Evolutionary conservation across 1,140 invertebrate species (phyloP).

Genomic region (Hesperophylax magnus): DNA sequence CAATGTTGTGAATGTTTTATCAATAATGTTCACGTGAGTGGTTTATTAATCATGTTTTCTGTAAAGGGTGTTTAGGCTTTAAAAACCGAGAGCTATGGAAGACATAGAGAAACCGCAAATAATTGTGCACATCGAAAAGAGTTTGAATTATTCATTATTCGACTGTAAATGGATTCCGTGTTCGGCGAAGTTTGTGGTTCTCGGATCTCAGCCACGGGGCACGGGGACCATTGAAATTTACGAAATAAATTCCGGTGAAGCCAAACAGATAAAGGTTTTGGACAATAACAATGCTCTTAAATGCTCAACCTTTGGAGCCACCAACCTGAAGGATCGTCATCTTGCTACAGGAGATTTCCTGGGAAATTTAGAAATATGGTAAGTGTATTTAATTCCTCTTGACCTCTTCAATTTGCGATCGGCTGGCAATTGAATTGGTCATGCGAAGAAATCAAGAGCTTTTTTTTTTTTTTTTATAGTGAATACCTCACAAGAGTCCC

Average conservation of each 20-base stretch:
- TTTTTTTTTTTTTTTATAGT: no score
- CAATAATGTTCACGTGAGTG: slow-evolving; percentile 14
- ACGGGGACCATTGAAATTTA: slow-evolving; percentile 91
- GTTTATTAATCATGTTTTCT: slow-evolving; percentile 8
- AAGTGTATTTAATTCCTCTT: slow-evolving; percentile 53
- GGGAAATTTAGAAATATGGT: slow-evolving; percentile 89
- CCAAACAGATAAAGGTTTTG: slow-evolving; percentile 81
- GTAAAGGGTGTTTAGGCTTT: neutral
- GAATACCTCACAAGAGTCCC: no score
- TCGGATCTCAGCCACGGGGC: slow-evolving; percentile 88
- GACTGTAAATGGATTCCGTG: slow-evolving; percentile 96
- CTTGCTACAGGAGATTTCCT: slow-evolving; percentile 94
- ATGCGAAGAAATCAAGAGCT: no score
- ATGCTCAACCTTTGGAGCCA: slow-evolving; percentile 94
- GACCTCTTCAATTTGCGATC: no score
- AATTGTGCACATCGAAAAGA: slow-evolving; percentile 88
- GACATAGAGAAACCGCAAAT: slow-evolving; percentile 88
- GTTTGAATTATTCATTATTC: slow-evolving; percentile 88
- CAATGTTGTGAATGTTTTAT: neutral
- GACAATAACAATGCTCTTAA: slow-evolving; percentile 89
- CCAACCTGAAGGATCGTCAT: slow-evolving; percentile 81
- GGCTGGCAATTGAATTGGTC: no score
- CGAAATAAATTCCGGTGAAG: slow-evolving; percentile 81
- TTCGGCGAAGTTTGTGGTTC: slow-evolving; percentile 90
- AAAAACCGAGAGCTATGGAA: slow-evolving; percentile 62